phyloP scores from a whole-genome alignment of 2,113 vertebrate species.

The Chroicocephalus ridibundus region DNA sequence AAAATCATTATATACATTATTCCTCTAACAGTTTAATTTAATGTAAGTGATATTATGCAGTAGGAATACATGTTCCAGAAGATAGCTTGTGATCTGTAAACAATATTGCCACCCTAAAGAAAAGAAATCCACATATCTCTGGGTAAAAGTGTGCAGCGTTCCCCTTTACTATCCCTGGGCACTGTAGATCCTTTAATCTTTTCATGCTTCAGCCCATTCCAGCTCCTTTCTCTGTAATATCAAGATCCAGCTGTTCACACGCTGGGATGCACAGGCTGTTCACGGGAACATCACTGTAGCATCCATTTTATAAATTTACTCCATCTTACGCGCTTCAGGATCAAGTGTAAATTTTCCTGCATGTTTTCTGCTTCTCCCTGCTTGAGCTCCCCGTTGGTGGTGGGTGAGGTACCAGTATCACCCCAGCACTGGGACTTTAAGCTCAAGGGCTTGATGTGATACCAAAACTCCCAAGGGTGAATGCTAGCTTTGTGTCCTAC shows the following conservation, averaged over 20 bases:
- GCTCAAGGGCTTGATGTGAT: background rate
- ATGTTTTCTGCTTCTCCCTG: background rate
- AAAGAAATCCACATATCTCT: background rate
- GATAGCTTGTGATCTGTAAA: background rate
- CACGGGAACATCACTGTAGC: background rate
- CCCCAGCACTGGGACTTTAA: background rate
- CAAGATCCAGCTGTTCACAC: background rate
- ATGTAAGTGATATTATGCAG: background rate
- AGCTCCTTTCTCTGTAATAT: background rate
- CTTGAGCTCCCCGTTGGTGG: background rate
- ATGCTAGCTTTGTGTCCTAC: background rate
- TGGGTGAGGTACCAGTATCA: background rate
- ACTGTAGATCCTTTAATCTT: background rate
- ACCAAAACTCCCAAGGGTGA: background rate
- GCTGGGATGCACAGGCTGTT: background rate
- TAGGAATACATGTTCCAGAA: background rate
- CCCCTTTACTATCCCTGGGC: background rate
- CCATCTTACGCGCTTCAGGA: fast-evolving
- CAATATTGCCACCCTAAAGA: background rate
- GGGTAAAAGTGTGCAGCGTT: background rate
- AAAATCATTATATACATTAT: background rate
- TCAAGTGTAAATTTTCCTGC: background rate
- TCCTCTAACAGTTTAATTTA: background rate
- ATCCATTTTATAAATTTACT: background rate
- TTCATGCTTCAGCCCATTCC: background rate